Base-by-base conservation (phyloP, 2,113 vertebrate species). In the Scalopus aquaticus region DNA sequence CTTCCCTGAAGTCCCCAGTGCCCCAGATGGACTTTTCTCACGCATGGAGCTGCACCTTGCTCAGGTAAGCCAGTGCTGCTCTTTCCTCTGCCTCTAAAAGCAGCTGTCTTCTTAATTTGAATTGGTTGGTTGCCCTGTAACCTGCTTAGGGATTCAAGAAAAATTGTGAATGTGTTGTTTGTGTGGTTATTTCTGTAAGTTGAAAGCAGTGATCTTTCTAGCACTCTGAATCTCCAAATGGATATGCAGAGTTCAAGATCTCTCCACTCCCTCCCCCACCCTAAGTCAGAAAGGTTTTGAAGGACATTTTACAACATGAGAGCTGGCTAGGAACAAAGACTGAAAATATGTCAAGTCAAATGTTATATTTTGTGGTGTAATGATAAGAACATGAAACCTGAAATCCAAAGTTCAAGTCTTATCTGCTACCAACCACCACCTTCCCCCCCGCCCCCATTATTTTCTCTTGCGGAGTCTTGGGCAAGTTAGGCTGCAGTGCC, bases 251-350 rank as follows among this genome's bases (percentile, higher is more conserved):
- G 24, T 56, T 32, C n/a, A 51, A 49, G 22, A 37, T 3, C 35
- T 3, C 13, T 4, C n/a, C 16, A 22, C n/a, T 9, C 9, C 8
- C 0, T 2, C 9, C 3, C 51, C 9, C 19, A 8, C 5, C 11
- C 17, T 67, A 16, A 62, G 58, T 22, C 28, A 56, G 30, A 74
- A 0, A 37, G 37, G 3, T 44, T 39, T 86, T 49, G 46, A n/a
- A 85, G 22, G 3, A 22, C 24, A 26, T 10, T 90, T 80, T 26
- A 3, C 2, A 81, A 39, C 26, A 12, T 44, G 7, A 49, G 32
- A 69, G 2, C 69, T 70, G 32, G 7, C 4, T 82, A 46, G 20
- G 13, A 87, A 9, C 5, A 37, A 91, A 65, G 13, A 74, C 24
- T 8, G 37, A 49, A 85, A 64, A 81, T 9, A 32, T 62, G 5